A percentile compares a stretch with the other conserved stretches of the same genome.
Conservation (phyloP, 2,888 invertebrate genomes). For the Bombyx huttoni region DNA sequence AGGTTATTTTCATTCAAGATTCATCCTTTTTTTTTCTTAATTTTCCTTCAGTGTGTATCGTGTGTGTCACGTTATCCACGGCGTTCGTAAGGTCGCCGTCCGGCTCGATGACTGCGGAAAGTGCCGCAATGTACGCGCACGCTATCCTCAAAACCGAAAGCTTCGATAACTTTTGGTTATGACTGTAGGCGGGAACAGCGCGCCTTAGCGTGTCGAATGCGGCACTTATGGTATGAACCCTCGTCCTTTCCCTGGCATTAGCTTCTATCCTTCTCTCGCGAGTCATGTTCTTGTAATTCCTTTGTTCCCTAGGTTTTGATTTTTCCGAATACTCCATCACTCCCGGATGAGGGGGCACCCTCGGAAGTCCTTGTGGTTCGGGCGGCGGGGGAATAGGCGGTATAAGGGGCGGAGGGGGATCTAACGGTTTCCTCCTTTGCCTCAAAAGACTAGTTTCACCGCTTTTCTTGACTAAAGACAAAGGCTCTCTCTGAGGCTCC, state of each 20-base stretch:
- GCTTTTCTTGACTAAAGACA: conserved; percentile 73
- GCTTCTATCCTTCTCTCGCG: conserved; percentile 93
- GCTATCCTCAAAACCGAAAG: conserved; percentile 93
- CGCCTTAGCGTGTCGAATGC: conserved; percentile 91
- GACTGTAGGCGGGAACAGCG: conserved; percentile 91
- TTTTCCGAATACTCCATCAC: conserved; percentile 45
- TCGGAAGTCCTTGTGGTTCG: conserved; percentile 42
- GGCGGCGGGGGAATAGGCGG: conserved; percentile 27
- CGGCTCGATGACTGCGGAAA: conserved; percentile 82
- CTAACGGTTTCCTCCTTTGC: conserved; percentile 43
- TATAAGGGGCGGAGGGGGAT: conserved; percentile 35
- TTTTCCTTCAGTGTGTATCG: conserved; percentile 93
- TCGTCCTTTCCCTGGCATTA: conserved; percentile 91
- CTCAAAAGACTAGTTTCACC: conserved; percentile 39
- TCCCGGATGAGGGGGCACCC: conserved; percentile 71
- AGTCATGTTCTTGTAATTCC: conserved; percentile 97
- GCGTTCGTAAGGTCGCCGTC: conserved; percentile 81
- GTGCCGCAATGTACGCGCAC: conserved; percentile 91
- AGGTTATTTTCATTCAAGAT: conserved; percentile 27
- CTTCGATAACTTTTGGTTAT: conserved; percentile 94
- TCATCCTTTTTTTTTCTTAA: conserved; percentile 89
- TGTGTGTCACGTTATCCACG: conserved; percentile 89
- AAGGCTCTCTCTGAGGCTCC: conserved; percentile 76
- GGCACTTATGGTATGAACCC: conserved; percentile 96
- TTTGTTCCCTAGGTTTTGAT: conserved; percentile 73